Evolutionary conservation across 2,797 vertebrate genomes (phyloP), one percentile per base, ranked within the genome.

Genomic region (Enteromius paludinosus): DNA sequence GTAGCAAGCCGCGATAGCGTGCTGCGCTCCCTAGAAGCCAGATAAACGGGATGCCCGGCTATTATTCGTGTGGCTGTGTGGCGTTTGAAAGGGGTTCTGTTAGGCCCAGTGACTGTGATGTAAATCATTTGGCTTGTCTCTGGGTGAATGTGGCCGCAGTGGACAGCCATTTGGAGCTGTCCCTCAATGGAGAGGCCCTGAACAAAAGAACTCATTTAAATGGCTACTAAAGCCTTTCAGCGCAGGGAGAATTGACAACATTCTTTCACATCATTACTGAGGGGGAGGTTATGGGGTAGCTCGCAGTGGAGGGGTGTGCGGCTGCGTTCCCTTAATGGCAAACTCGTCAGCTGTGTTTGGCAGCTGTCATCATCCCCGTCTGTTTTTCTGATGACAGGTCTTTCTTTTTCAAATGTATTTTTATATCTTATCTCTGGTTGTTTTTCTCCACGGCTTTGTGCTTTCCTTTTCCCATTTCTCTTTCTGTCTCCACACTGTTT

Each of bases 241-340:
- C 81, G 14, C 66, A 28, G 23, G 87, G 90, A 92, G 94, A 94
- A 94, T 94, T 91, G 92, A 93, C 93, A 92, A 93, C 95, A 95
- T 95, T 95, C 94, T 95, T 95, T 95, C 94, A 95, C 94, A 94
- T 95, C 94, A 94, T 95, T 94, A 94, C 90, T 82, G 87, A 38
- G 90, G 91, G 93, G 91, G 89, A 91, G 91, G 75, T 81, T 89
- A 78, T 85, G 85, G 89, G 87, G 89, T 90, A 89, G 89, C 85
- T 73, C 65, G 88, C 85, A 87, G 64, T 64, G 71, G 77, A 64
- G 38, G 88, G 70, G 62, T n/a, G 14, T 28, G 78, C 15, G 25
- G 85, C 87, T 84, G 87, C 83, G 83, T 82, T 85, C 66, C 38
- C 77, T 90, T 86, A 90, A 87, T 87, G 86, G 85, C 85, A 43